Evolutionary conservation across 2,888 invertebrate species (phyloP), one percentile per base, ranked within the genome.

Genomic region (Tachystola acroxantha): DNA sequence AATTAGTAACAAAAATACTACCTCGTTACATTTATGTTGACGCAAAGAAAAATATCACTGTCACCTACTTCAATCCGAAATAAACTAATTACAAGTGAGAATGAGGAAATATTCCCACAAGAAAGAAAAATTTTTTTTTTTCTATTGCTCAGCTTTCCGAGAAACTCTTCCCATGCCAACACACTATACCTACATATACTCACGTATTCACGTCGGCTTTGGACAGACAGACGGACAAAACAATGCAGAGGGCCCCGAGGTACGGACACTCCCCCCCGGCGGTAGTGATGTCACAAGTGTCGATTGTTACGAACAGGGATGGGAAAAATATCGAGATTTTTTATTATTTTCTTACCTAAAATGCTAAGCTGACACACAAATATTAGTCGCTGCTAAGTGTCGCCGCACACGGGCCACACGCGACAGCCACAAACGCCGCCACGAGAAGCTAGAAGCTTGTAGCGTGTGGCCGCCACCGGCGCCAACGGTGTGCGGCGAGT

Each of bases 221-320:
- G 66, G 77, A 80, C 82, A 79, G 79, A 80, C 74, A 64, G 74
- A 76, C 79, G 64, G 73, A 79, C 84, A 75, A 80, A 80, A 86
- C 85, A 86, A 86, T 85, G 79, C 79, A 52, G 50, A 49, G 62
- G 44, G 67, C 73, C 81, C 65, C 60, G 67, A 61, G 80, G 80
- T 66, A 54, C 67, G 51, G 82, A 74, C 85, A 84, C 84, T 76
- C 82, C 82, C 79, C n/a, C 69, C 64, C 54, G 59, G 65, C 61
- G 47, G 43, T 64, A 70, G 70, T 66, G 71, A 63, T 57, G 73
- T 39, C 47, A 36, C 40, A 36, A 29, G 32, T 27, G 16, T 62
- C 64, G 64, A 56, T 57, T 32, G 32, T 32, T 32, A 22, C 10
- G 14, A 43, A 46, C 74, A 78, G 73, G 61, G 79, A 64, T 69